phyloP scores from a whole-genome alignment of 2,113 vertebrate species.

The Ailuropoda melanoleuca region DNA sequence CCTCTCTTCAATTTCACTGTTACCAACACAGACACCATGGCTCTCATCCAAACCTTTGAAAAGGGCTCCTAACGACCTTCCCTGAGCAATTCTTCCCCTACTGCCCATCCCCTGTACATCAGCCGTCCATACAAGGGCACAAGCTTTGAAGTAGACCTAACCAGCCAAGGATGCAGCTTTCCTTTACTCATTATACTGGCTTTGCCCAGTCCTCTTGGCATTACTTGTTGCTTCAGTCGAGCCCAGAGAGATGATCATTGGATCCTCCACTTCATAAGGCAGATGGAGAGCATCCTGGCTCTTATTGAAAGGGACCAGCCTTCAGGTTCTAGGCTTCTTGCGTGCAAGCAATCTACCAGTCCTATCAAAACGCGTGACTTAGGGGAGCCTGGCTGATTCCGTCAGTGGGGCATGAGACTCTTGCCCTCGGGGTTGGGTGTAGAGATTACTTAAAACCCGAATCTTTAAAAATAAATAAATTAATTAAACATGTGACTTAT shows the following conservation, averaged over 20 bases:
- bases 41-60: background rate
- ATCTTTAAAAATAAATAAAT: background rate
- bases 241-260: background rate
- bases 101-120: rapidly evolving
- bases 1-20: background rate
- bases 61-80: background rate
- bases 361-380: background rate
- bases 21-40: background rate
- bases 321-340: background rate
- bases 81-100: background rate
- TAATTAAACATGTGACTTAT: background rate
- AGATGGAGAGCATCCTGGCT: background rate
- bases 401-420: background rate
- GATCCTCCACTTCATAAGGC: background rate
- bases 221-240: background rate
- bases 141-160: background rate
- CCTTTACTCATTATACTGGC: background rate
- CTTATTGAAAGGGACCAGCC: background rate
- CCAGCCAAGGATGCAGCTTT: too few species aligned
- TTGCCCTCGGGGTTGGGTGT: background rate
- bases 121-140: background rate
- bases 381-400: background rate
- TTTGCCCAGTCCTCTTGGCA: background rate
- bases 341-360: background rate
- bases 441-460: background rate